Evolutionary conservation across 2,888 invertebrate species (phyloP).

Genomic region (Synergus umbraculus): DNA sequence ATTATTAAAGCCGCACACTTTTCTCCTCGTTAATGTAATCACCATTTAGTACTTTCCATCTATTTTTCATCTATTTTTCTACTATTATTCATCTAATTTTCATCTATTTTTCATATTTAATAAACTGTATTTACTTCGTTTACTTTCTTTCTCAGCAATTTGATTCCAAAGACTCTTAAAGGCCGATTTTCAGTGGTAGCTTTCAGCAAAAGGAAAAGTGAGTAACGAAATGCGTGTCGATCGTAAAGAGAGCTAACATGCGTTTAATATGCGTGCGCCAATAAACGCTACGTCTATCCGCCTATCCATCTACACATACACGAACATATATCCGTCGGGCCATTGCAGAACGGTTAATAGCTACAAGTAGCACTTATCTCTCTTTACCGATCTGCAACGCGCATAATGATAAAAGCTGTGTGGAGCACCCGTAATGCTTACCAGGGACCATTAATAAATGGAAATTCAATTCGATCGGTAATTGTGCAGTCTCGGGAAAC

Average conservation of each 20-base stretch:
- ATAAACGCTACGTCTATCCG: constrained; percentile 34
- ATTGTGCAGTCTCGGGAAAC: constrained; percentile 13
- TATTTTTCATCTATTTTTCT: background rate
- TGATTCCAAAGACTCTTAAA: constrained; percentile 4
- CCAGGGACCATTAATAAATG: constrained; percentile 56
- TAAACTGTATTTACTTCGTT: background rate
- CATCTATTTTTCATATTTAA: constrained; percentile 12
- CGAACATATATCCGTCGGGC: constrained; percentile 5
- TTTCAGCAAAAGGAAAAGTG: constrained; percentile 10
- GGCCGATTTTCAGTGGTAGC: background rate
- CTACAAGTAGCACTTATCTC: constrained; percentile 54
- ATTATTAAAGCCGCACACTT: constrained; percentile 14
- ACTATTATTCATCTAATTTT: no score
- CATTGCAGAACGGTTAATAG: constrained; percentile 56
- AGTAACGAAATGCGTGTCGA: constrained; percentile 31
- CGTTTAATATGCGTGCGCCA: constrained; percentile 40
- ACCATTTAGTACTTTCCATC: background rate
- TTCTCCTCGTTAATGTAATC: constrained; percentile 27
- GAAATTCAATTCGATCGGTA: constrained; percentile 52
- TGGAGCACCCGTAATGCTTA: background rate
- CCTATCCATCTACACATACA: constrained; percentile 30
- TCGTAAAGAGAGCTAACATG: constrained; percentile 36
- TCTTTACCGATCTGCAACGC: constrained; percentile 40
- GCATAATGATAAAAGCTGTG: constrained; percentile 44
- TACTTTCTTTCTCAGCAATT: constrained; percentile 2